These are phyloP conservation scores for Folsomia manolachei DNA, from an alignment of 2,888 invertebrate genomes.

Conservation along the genomic window DNA sequence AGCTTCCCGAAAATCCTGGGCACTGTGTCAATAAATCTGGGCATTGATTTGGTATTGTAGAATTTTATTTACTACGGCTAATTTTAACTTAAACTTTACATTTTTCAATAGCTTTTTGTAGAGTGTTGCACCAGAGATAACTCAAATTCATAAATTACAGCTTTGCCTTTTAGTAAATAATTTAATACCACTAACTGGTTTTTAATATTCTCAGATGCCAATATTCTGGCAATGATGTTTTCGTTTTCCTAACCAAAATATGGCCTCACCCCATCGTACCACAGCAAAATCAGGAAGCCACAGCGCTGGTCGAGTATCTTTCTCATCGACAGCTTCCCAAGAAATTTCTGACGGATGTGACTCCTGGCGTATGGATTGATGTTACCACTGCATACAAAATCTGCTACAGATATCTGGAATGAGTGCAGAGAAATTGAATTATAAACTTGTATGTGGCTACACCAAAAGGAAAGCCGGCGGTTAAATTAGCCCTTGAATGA, in stretches of 20 bases:
- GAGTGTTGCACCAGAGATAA: too few relatives aligned
- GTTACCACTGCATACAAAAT: slow-evolving; percentile 61
- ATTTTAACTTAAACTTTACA: too few relatives aligned
- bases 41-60: too few relatives aligned
- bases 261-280: slow-evolving; percentile 79
- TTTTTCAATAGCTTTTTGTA: too few relatives aligned
- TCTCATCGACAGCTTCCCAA: slow-evolving; percentile 78
- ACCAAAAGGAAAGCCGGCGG: slow-evolving; percentile 62
- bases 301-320: slow-evolving; percentile 65
- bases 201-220: too few relatives aligned
- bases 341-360: slow-evolving; percentile 67
- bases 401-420: slow-evolving; percentile 53
- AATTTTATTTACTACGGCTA: too few relatives aligned
- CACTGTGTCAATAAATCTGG: too few relatives aligned
- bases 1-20: too few relatives aligned
- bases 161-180: too few relatives aligned
- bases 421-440: background rate
- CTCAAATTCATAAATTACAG: too few relatives aligned
- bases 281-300: slow-evolving; percentile 94
- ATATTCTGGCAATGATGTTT: slow-evolving; percentile 89
- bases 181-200: too few relatives aligned
- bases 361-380: slow-evolving; percentile 56
- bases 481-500: slow-evolving; percentile 62
- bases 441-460: too few relatives aligned
- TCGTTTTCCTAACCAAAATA: slow-evolving; percentile 80